Conservation (phyloP, 2,888 invertebrate genomes). For the Lasioglossum figueresi region DNA sequence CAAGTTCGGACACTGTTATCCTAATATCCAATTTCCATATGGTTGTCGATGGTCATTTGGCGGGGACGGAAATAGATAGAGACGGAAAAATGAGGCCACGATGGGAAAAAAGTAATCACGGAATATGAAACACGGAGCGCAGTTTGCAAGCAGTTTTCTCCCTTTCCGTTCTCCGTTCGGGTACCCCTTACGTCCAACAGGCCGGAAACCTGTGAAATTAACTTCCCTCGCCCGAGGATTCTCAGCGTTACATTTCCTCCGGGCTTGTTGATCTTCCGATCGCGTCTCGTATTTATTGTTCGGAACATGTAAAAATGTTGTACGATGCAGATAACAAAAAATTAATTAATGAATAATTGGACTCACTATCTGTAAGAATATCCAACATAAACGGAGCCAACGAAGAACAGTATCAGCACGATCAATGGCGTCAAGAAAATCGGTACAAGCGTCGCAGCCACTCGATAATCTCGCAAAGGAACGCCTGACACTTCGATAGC, state of each 20-base stretch:
- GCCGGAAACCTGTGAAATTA: conserved; percentile 52
- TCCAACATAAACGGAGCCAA: conserved; percentile 73
- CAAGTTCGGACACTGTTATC: background rate
- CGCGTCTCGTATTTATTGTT: too few relatives aligned
- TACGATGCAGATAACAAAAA: too few relatives aligned
- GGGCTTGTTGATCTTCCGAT: background rate
- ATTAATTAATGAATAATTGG: background rate
- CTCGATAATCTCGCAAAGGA: conserved; percentile 64
- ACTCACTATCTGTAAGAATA: conserved; percentile 79
- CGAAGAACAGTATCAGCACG: conserved; percentile 69
- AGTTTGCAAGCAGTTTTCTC: conserved; percentile 22
- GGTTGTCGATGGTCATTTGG: conserved; percentile 13
- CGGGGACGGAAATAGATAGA: conserved; percentile 13
- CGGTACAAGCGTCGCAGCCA: conserved; percentile 67
- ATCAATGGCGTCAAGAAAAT: conserved; percentile 74
- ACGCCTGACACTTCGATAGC: conserved; percentile 71
- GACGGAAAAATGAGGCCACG: conserved; percentile 9
- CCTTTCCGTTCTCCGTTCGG: background rate
- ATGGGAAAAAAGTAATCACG: conserved; percentile 68
- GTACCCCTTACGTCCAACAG: background rate
- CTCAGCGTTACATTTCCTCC: background rate
- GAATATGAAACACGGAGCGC: conserved; percentile 57
- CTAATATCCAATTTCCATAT: conserved; percentile 21
- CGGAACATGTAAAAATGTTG: too few relatives aligned
- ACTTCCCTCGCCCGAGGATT: conserved; percentile 19